These are phyloP conservation scores for Atta colombica DNA, from an alignment of 1,140 invertebrate species.

Conservation along the genomic window DNA sequence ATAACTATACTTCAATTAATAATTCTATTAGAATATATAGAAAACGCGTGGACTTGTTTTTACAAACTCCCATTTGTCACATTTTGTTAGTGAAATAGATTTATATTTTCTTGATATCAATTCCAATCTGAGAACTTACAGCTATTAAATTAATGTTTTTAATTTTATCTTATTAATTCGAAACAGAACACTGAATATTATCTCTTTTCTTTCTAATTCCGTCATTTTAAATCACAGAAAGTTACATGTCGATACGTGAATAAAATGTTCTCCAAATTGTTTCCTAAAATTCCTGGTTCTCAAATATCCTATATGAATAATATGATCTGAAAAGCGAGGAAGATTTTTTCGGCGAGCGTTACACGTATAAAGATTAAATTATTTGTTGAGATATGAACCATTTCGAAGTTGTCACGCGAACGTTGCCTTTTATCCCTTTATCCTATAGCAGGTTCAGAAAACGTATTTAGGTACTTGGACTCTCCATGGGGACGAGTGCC, in stretches of 20 bases:
- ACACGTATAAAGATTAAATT: conserved; percentile 39
- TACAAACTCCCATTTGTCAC: neutral
- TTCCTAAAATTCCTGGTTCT: neutral
- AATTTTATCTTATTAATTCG: conserved; percentile 12
- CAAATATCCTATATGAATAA: neutral
- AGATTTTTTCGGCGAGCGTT: neutral
- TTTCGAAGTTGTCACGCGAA: conserved; percentile 64
- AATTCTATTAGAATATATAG: conserved; percentile 5
- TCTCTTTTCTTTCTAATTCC: neutral
- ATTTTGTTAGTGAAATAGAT: neutral
- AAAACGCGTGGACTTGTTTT: neutral
- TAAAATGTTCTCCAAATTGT: neutral
- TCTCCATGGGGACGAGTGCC: conserved; percentile 73
- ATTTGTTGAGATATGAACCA: neutral
- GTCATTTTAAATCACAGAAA: neutral
- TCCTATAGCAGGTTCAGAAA: conserved; percentile 79
- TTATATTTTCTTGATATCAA: conserved; percentile 9
- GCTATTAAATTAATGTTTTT: conserved; percentile 5
- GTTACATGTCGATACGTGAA: neutral
- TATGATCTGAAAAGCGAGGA: neutral
- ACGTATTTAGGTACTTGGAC: conserved; percentile 74
- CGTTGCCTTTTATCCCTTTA: conserved; percentile 74
- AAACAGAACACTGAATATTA: neutral
- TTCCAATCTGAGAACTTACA: neutral
- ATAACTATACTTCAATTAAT: neutral